Evolutionary conservation across 2,797 vertebrate species (phyloP), one percentile per base, ranked within the genome.

Genomic region (Rachycentron canadum): DNA sequence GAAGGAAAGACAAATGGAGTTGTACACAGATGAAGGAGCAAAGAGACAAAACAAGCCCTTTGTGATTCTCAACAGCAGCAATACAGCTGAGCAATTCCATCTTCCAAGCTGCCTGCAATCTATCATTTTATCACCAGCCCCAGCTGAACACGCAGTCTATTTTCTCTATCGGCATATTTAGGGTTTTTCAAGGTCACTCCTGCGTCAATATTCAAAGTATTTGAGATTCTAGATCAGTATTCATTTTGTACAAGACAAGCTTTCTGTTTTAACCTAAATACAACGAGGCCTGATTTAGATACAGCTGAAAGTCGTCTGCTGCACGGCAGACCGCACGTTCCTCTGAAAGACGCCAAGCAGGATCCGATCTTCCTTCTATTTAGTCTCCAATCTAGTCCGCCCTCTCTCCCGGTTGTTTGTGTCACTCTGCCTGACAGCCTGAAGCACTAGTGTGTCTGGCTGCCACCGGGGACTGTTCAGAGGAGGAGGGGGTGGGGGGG

Each of bases 161-260:
- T 89, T 89, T 84, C 88, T 84, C 73, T 61, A 79, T 88, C 89
- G 82, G 89, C 86, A 87, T 76, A 85, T 91, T 87, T 78, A 34
- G 65, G 58, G 67, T n/a, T 81, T 63, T 73, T 90, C 64, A 86
- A 83, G 81, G 89, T 90, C 75, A 83, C 34, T 25, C 25, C 55
- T 56, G 47, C 76, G 64, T 86, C 72, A 77, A 71, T 58, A 82
- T 69, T 79, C 69, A 88, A 79, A 85, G 43, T 78, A 76, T 56
- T 77, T 50, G 41, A 70, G 50, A 71, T 74, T 75, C 32, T 11
- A 30, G 17, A 83, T 84, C 47, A 30, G 55, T 49, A 45, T 73
- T 78, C 16, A 43, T 78, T 86, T 74, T 30, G 45, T 25, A 65
- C 40, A 38, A 65, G 45, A 76, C 2, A 1, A 34, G 16, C 11